Base-by-base conservation (phyloP, 2,113 vertebrate species). In the Gasterosteus nipponicus region DNA sequence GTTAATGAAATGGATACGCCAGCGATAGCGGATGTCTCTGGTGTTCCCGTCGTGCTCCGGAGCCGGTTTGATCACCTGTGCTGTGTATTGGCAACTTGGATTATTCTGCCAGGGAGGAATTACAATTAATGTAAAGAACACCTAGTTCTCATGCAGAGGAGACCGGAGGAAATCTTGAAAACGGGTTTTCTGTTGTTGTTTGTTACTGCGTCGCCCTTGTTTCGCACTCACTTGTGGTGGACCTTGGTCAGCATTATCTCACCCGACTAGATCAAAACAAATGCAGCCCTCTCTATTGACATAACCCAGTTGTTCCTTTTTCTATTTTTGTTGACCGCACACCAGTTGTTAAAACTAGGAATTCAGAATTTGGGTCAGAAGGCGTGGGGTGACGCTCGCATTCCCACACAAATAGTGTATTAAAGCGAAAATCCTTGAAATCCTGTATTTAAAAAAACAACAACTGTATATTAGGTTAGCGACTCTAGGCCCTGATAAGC, bases 1-100 rank as follows among this genome's bases (percentile, higher is more conserved):
- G 67, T 82, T 80, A 88, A 75, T 86, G 78, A 83, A 84, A 89
- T 83, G 74, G 76, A 86, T 83, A 62, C 73, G 74, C 75, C 78
- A 46, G 51, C 49, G 31, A 85, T 81, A 74, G 82, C 57, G 39
- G 78, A 80, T 81, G 81, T 61, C 54, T 69, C 67, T 6, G 1
- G 47, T 61, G 53, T 62, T 80, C 73, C 56, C 51, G 63, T 77
- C 58, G 69, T 56, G 62, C 75, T 53, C 46, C 8, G 14, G 10
- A 58, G 76, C 56, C 35, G 26, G 65, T 68, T 1, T 64, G 49
- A 70, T 42, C 61, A 49, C 54, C 44, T 75, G 61, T 67, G 3
- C n/a, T 26, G 58, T 11, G 75, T 67, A 75, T 15, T 71, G 68
- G 61, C 26, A 64, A 57, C 33, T 59, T 44, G 58, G 75, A 75